Conservation (phyloP, 1,140 invertebrate genomes). For the Drosophila bocqueti region DNA sequence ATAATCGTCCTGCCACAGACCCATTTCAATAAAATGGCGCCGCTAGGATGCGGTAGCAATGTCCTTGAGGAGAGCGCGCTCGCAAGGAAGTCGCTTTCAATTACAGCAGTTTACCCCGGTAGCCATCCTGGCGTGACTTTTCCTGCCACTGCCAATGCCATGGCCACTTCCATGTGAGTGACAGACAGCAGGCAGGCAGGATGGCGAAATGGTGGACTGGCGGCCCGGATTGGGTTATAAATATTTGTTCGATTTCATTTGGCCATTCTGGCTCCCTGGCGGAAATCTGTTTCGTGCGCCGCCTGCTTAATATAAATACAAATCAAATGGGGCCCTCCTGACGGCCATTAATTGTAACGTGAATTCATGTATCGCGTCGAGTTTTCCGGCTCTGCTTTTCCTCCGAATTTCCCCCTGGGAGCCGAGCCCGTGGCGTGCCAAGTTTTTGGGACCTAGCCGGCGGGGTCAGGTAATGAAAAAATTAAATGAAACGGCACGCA, state of each 20-base stretch:
- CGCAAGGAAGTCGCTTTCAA: constrained; percentile 77
- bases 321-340: constrained; percentile 63
- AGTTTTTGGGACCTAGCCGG: constrained; percentile 47
- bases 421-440: constrained; percentile 52
- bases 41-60: constrained; percentile 44
- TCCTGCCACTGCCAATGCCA: constrained; percentile 60
- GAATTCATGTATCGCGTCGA: constrained; percentile 46
- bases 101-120: constrained; percentile 62
- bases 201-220: not conserved
- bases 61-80: constrained; percentile 56
- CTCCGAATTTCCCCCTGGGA: constrained; percentile 16
- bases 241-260: constrained; percentile 77
- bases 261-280: constrained; percentile 30
- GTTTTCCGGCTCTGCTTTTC: constrained; percentile 17
- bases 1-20: constrained; percentile 58
- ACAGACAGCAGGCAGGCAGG: constrained; percentile 28
- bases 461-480: constrained; percentile 66
- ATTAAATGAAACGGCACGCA: constrained; percentile 74
- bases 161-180: constrained; percentile 46
- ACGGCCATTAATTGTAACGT: constrained; percentile 72
- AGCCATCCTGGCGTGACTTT: constrained; percentile 63
- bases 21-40: constrained; percentile 72
- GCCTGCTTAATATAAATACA: constrained; percentile 66
- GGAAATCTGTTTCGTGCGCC: constrained; percentile 62
- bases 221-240: constrained; percentile 62